A percentile compares a stretch with the other conserved stretches of the same genome.
These are phyloP conservation scores for Agelaius phoeniceus DNA, from an alignment of 2,113 vertebrate genomes.

Conservation along the genomic window DNA sequence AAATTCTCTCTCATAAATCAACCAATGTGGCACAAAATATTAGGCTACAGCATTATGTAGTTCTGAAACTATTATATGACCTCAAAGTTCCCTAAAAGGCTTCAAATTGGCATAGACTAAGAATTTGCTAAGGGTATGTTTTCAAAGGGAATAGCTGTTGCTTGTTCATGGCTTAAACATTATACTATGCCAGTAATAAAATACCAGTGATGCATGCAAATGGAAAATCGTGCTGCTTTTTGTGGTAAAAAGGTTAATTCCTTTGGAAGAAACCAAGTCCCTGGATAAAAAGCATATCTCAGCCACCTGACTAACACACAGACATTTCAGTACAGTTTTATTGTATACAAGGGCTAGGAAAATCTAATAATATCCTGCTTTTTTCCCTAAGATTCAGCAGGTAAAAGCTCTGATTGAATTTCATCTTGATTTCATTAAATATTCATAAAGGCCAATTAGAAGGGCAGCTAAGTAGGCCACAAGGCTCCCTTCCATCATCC, in stretches of 20 bases:
- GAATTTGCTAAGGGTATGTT: conserved; percentile 59
- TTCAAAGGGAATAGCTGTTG: conserved; percentile 56
- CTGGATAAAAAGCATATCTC: conserved; percentile 49
- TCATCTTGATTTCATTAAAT: conserved; percentile 93
- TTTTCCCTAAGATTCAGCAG: conserved; percentile 81
- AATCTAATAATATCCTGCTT: conserved; percentile 81
- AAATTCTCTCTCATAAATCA: conserved; percentile 56
- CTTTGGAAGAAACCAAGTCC: conserved; percentile 75
- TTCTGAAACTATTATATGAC: conserved; percentile 51
- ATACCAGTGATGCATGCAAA: conserved; percentile 64
- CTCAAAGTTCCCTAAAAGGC: conserved; percentile 56
- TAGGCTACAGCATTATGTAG: conserved; percentile 33
- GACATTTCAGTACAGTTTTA: conserved; percentile 66
- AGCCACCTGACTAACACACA: conserved; percentile 72
- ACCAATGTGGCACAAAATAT: conserved; percentile 43
- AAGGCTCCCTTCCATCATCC: conserved; percentile 84
- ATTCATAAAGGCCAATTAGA: conserved; percentile 98
- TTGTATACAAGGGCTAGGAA: conserved; percentile 64
- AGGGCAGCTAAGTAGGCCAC: conserved; percentile 84
- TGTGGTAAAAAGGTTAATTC: conserved; percentile 82
- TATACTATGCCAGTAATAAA: conserved; percentile 56
- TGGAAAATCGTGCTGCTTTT: conserved; percentile 44
- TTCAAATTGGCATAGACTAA: conserved; percentile 48
- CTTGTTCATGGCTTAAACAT: conserved; percentile 66
- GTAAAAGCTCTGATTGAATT: conserved; percentile 92